Evolutionary conservation across 2,888 invertebrate genomes (phyloP).

Genomic region (Drosophila neutralis): DNA sequence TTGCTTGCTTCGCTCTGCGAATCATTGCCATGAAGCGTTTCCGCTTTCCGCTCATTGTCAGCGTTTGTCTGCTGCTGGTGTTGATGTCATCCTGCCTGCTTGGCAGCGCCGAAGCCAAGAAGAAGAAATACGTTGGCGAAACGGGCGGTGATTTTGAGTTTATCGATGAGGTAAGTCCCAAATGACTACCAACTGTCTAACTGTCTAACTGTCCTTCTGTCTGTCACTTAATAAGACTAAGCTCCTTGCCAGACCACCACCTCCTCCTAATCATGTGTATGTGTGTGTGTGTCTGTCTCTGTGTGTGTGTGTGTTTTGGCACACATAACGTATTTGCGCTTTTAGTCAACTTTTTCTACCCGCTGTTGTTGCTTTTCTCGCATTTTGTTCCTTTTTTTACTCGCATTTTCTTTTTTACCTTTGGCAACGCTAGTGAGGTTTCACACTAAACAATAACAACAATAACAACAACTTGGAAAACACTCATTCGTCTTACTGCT

Average conservation of each 20-base stretch:
- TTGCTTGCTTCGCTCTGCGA: slow-evolving; percentile 14
- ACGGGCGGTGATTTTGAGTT: slow-evolving; percentile 91
- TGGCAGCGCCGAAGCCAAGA: slow-evolving; percentile 85
- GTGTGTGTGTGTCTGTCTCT: slow-evolving; percentile 1
- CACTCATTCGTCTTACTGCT: slow-evolving; percentile 35
- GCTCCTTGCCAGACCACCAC: slow-evolving; percentile 30
- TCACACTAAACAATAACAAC: slow-evolving; percentile 46
- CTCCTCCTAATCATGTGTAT: not conserved
- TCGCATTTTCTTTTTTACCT: slow-evolving; percentile 44
- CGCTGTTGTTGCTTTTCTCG: not conserved
- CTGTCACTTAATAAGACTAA: slow-evolving; percentile 67
- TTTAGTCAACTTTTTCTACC: slow-evolving; percentile 49
- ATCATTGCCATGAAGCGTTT: slow-evolving; percentile 77
- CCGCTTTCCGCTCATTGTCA: slow-evolving; percentile 82
- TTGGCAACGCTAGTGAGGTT: slow-evolving; percentile 66
- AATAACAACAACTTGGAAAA: slow-evolving; percentile 2
- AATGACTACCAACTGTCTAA: slow-evolving; percentile 39
- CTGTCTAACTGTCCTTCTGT: slow-evolving; percentile 27
- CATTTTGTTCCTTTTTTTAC: slow-evolving; percentile 14
- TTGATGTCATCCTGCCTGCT: slow-evolving; percentile 83
- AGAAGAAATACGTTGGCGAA: slow-evolving; percentile 90
- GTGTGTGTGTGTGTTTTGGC: slow-evolving; percentile 23
- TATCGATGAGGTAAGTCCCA: slow-evolving; percentile 89
- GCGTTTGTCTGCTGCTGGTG: slow-evolving; percentile 82
- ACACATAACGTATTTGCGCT: slow-evolving; percentile 63